A percentile compares a stretch with the other conserved stretches of the same genome.
These are phyloP conservation scores for Pristionchus arcanus DNA, from an alignment of 2,888 invertebrate genomes.

Conservation along the genomic window DNA sequence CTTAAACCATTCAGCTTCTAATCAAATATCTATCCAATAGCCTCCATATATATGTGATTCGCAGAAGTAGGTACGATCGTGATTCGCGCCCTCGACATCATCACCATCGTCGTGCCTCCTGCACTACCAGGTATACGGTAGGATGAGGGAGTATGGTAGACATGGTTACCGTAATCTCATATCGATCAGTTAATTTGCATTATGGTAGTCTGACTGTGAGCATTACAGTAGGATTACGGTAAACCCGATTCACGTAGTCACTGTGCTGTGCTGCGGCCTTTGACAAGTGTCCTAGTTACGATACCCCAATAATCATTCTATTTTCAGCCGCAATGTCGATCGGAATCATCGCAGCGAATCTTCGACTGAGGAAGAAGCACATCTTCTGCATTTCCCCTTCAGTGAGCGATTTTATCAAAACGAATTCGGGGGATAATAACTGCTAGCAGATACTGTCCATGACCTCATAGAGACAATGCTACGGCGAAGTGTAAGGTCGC, in stretches of 20 bases:
- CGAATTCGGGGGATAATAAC: no score
- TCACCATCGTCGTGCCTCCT: conserved; percentile 94
- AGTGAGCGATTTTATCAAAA: conserved; percentile 47
- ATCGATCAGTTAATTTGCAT: no score
- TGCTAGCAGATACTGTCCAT: no score
- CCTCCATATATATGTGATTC: not conserved
- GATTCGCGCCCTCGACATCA: conserved; percentile 90
- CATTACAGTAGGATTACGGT: not conserved
- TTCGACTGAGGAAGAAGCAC: conserved; percentile 80
- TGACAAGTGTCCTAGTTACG: not conserved
- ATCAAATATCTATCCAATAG: no score
- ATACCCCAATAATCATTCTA: not conserved
- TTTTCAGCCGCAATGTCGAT: conserved; percentile 83
- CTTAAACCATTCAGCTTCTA: no score
- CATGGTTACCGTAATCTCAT: no score
- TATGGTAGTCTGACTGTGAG: no score
- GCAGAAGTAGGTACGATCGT: conserved; percentile 81
- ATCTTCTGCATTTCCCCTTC: conserved; percentile 82
- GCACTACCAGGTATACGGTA: conserved; percentile 85
- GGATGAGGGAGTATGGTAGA: not conserved
- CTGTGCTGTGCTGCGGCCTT: no score
- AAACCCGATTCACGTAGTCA: no score
- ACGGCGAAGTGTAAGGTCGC: no score
- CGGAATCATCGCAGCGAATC: conserved; percentile 81
- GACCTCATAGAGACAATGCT: no score